A percentile compares a stretch with the other conserved stretches of the same genome.
phyloP scores from a whole-genome alignment of 2,797 vertebrate genomes.

The Merluccius polli region DNA sequence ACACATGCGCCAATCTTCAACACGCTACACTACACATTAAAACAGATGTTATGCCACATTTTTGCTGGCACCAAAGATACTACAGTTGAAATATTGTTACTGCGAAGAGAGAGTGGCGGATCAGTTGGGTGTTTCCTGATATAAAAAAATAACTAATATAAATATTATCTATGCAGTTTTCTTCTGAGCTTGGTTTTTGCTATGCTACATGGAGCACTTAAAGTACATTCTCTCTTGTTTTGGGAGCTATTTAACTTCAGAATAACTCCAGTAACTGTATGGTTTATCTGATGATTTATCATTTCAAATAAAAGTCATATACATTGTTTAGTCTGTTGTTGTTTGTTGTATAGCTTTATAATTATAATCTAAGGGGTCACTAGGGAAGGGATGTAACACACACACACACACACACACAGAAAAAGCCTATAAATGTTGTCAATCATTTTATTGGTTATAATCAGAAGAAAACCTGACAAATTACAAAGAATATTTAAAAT shows the following conservation, averaged over 20 bases:
- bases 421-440: slow-evolving; percentile 33
- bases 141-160: slow-evolving; percentile 15
- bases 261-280: slow-evolving; percentile 42
- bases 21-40: slow-evolving; percentile 10
- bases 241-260: slow-evolving; percentile 45
- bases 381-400: neutral
- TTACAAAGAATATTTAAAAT: slow-evolving; percentile 4
- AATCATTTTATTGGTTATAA: neutral
- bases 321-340: neutral
- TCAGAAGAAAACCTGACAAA: neutral
- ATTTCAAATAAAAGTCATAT: slow-evolving; percentile 61
- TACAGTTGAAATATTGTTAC: neutral
- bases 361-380: neutral
- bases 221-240: slow-evolving; percentile 31
- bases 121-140: slow-evolving; percentile 44
- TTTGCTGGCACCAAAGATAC: slow-evolving; percentile 52
- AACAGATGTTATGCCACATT: neutral
- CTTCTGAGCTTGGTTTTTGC: slow-evolving; percentile 52
- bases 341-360: neutral
- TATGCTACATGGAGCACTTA: slow-evolving; percentile 55
- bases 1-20: slow-evolving; percentile 16
- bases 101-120: slow-evolving; percentile 27
- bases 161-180: slow-evolving; percentile 52
- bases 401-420: neutral
- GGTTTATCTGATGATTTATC: slow-evolving; percentile 55